Conservation (phyloP, 2,888 invertebrate species). For the Acanthopleura granulata region DNA sequence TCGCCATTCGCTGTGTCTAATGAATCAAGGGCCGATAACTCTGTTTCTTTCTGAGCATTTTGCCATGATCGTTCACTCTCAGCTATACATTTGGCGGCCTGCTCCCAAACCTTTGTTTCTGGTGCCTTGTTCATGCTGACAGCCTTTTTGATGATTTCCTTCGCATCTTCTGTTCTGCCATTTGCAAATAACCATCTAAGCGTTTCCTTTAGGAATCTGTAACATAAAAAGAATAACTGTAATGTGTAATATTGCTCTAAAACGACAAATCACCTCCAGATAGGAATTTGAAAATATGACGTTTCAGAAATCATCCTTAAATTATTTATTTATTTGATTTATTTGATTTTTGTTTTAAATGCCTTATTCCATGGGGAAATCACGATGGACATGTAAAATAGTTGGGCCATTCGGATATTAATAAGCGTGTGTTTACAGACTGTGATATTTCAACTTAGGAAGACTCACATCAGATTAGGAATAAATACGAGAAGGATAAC, state of each 20-base stretch:
- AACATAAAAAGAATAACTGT: too few species aligned
- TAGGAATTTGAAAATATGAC: too few species aligned
- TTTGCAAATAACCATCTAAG: neutral
- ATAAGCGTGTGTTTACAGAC: too few species aligned
- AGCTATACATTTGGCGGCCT: neutral
- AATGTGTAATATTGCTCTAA: too few species aligned
- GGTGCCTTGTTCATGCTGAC: constrained; percentile 4
- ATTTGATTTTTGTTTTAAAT: too few species aligned
- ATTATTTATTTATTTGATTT: too few species aligned
- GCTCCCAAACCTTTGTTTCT: neutral
- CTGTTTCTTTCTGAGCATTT: neutral
- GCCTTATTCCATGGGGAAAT: too few species aligned
- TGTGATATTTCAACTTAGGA: neutral
- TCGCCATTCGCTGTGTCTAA: too few species aligned
- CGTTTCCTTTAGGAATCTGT: neutral
- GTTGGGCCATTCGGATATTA: too few species aligned
- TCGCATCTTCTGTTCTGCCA: neutral
- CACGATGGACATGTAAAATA: too few species aligned
- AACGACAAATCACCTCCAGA: too few species aligned
- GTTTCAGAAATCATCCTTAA: too few species aligned
- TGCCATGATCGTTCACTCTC: neutral
- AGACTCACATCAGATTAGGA: neutral
- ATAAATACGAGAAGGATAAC: neutral
- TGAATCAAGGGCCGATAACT: neutral
- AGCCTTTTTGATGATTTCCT: neutral